Evolutionary conservation across 2,113 vertebrate genomes (phyloP), one percentile per base, ranked within the genome.

Genomic region (Ia io): DNA sequence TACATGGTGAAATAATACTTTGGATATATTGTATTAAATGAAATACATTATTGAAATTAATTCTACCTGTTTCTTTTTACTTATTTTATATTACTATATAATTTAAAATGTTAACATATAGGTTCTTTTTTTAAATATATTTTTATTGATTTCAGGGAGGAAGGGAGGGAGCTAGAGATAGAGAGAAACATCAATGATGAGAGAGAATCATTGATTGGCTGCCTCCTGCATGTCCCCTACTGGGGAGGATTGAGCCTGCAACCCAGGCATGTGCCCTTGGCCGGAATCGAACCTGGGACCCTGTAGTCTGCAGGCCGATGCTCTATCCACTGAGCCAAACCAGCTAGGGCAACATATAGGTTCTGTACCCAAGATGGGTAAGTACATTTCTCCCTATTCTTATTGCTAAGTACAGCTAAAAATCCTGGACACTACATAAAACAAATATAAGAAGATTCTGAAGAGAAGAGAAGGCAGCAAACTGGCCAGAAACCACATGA

Each of bases 31-130:
- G 51, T 35, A 47, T 67, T 84, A 51, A 87, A 80, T 87, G 44
- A 85, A 77, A 90, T 25, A 40, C 6, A 84, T n/a, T 63, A 84
- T 32, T 89, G 84, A 80, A 92, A 78, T 87, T 69, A 86, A 95
- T 82, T n/a, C 40, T 47, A 65, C 37, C 10, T 77, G 4, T 90
- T 77, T 67, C 37, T 89, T 53, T 83, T 94, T 51, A 65, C 20
- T 51, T 94, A 84, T 37, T 69, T 73, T n/a, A 53, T 30, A 9
- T 90, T 70, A 49, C 28, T 65, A 79, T 65, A 56, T 20, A 67
- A 86, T 73, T 80, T 86, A 76, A 90, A 65, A 76, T n/a, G 56
- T 63, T 63, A 35, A 63, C 2, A 92, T 16, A 76, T n/a, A 59
- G 17, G 61, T 71, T 89, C 71, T 74, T 59, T 59, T 59, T 49